Percentiles rank a stretch among this genome's conserved stretches.
Conservation (phyloP, 1,140 invertebrate genomes). For the Drosophila littoralis region DNA sequence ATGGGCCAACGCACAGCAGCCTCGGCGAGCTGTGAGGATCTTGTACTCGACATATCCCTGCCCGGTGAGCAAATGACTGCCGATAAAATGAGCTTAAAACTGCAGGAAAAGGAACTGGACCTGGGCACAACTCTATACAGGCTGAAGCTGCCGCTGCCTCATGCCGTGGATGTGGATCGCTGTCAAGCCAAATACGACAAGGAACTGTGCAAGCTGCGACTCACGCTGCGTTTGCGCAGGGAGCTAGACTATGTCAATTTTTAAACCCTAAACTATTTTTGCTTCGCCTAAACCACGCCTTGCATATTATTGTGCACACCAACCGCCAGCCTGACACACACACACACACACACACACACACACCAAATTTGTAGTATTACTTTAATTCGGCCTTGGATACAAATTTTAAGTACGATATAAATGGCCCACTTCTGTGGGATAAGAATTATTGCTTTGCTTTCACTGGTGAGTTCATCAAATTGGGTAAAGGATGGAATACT, state of each 20-base stretch:
- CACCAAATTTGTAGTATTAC: too few species aligned
- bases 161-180: slow-evolving; percentile 91
- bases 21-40: slow-evolving; percentile 93
- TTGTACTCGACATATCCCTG: slow-evolving; percentile 90
- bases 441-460: too few species aligned
- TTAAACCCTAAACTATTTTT: slow-evolving; percentile 9
- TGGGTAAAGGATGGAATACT: too few species aligned
- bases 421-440: too few species aligned
- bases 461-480: too few species aligned
- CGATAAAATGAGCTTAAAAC: slow-evolving; percentile 88
- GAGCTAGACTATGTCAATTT: slow-evolving; percentile 93
- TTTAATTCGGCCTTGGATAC: too few species aligned
- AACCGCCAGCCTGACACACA: too few species aligned
- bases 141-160: slow-evolving; percentile 90
- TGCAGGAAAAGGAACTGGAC: slow-evolving; percentile 89
- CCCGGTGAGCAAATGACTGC: slow-evolving; percentile 89
- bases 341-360: too few species aligned
- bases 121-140: slow-evolving; percentile 87
- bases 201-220: slow-evolving; percentile 87
- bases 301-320: not conserved
- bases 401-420: too few species aligned
- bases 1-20: slow-evolving; percentile 93
- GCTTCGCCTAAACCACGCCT: not conserved
- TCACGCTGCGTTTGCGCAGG: slow-evolving; percentile 89
- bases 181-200: slow-evolving; percentile 92